Evolutionary conservation across 1,140 invertebrate species (phyloP).

Genomic region (Ostrea denselamellosa): DNA sequence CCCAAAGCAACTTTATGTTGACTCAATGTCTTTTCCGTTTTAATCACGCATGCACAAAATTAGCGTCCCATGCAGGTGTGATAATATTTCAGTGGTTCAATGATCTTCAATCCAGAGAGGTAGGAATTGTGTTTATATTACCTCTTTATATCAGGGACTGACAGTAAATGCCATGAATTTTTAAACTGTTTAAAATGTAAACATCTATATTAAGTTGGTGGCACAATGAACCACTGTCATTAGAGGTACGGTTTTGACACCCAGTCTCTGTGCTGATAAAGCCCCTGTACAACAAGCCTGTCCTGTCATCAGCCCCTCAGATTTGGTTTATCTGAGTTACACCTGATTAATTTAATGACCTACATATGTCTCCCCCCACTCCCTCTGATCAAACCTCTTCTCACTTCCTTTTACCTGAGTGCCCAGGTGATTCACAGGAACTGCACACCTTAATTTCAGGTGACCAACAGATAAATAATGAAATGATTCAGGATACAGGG

Average conservation of each 20-base stretch:
- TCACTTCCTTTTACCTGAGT: slow-evolving; percentile 21
- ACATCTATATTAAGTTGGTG: not conserved
- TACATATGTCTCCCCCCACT: not conserved
- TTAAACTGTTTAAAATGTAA: not conserved
- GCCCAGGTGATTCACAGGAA: slow-evolving; percentile 26
- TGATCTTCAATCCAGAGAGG: not conserved
- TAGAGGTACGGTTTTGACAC: not conserved
- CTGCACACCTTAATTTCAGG: slow-evolving; percentile 13
- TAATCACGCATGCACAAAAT: not conserved
- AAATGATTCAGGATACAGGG: slow-evolving; percentile 9
- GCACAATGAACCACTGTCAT: not conserved
- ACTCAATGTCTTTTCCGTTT: not conserved
- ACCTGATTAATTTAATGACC: slow-evolving; percentile 18
- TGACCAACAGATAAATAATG: not conserved
- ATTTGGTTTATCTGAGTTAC: not conserved
- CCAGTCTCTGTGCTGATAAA: not conserved
- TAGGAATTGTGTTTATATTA: not conserved
- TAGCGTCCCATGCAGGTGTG: not conserved
- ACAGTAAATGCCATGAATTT: not conserved
- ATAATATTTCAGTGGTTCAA: not conserved
- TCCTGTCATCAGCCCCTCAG: not conserved
- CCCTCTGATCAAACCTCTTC: not conserved
- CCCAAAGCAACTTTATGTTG: not conserved
- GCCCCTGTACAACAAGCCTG: not conserved
- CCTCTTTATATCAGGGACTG: not conserved